Evolutionary conservation across 2,797 vertebrate species (phyloP).

Genomic region (Crocidura indochinensis): DNA sequence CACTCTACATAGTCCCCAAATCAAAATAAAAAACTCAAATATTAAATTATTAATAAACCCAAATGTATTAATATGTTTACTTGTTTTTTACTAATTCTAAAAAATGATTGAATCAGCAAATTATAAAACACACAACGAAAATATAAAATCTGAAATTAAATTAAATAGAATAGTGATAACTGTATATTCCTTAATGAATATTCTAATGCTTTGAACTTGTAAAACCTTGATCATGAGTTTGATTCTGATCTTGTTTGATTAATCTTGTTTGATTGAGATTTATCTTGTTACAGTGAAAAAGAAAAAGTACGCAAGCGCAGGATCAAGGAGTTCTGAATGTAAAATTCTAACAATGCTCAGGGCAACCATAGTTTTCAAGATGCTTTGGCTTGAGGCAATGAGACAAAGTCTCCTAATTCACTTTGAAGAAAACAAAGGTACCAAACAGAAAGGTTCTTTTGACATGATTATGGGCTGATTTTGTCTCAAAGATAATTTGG

Average conservation of each 20-base stretch:
- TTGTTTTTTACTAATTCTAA: neutral
- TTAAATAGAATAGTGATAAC: neutral
- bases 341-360: constrained; percentile 20
- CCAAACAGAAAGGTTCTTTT: constrained; percentile 48
- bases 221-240: neutral
- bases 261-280: neutral
- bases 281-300: constrained; percentile 43
- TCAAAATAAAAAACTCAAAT: too few relatives aligned
- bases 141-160: neutral
- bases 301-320: constrained; percentile 1
- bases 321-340: constrained; percentile 59
- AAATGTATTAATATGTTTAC: neutral
- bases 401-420: constrained; percentile 60
- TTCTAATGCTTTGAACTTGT: neutral
- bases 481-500: constrained; percentile 62
- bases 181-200: neutral
- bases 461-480: constrained; percentile 67
- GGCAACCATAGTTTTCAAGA: constrained; percentile 68
- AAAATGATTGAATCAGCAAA: neutral
- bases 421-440: constrained; percentile 74
- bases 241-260: too few relatives aligned
- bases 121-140: constrained; percentile 11
- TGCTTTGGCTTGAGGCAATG: constrained; percentile 55
- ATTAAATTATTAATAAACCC: too few relatives aligned
- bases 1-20: too few relatives aligned